Base-by-base conservation (phyloP, 2,113 vertebrate species). In the Terrapene triunguis region DNA sequence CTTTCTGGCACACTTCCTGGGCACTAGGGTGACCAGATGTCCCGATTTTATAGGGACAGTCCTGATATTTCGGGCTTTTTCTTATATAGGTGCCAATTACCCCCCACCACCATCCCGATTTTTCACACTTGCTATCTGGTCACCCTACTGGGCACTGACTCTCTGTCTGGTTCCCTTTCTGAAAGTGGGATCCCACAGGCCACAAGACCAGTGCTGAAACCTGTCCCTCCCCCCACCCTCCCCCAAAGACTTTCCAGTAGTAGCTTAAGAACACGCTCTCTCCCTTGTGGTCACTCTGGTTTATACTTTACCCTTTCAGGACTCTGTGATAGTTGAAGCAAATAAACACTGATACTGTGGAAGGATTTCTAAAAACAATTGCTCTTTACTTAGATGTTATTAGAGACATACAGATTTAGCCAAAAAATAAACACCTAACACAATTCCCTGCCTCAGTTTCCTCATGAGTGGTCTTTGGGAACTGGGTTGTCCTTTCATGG, bases 261-360 rank as follows among this genome's bases (percentile, higher is more conserved):
- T 65, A n/a, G 16, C 17, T 8, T n/a, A 69, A n/a, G 35, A 69
- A n/a, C 32, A 35, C 3, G 6, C 35, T 32, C 14, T 35, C 7
- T 69, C 2, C 38, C 85, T 50, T 76, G 13, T 91, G 85, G 42
- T 51, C 89, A 78, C 92, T 94, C 76, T 69, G 47, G 2, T 1
- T 85, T 53, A 5, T 35, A 76, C 57, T 89, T 89, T 0, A 0
- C 84, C 19, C 59, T 84, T 10, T 62, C 10, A 1, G 25, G 50
- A 44, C 87, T 85, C 44, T 72, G 62, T 95, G 16, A 88, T 91
- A 47, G 65, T 97, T 90, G 47, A 83, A 95, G 62, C 78, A 93
- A 89, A 47, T 76, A 80, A 51, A 50, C 80, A 80, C 54, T 93
- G 59, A 65, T 47, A 93, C 85, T 69, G 25, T 82, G 84, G 89